A percentile compares a stretch with the other conserved stretches of the same genome.
phyloP scores from a whole-genome alignment of 2,797 vertebrate species.

The Tenualosa ilisha region DNA sequence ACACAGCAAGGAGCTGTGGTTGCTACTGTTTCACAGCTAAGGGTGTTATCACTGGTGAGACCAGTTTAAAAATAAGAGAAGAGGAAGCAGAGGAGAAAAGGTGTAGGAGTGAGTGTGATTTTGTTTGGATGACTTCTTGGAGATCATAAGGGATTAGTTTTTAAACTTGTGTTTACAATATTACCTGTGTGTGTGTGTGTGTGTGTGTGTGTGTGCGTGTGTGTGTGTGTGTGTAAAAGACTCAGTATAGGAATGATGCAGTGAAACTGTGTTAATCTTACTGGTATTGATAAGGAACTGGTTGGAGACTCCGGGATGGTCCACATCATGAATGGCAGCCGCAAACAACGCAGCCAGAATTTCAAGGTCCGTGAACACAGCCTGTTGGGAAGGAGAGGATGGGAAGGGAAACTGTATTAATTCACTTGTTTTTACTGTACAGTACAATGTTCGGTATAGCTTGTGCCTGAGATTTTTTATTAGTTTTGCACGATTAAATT shows the following conservation, averaged over 20 bases:
- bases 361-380: conserved; percentile 92
- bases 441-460: too few species aligned
- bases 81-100: too few species aligned
- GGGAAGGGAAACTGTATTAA: too few species aligned
- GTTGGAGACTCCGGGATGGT: conserved; percentile 94
- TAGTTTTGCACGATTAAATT: too few species aligned
- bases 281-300: conserved; percentile 96
- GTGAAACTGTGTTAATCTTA: conserved; percentile 64
- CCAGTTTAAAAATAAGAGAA: too few species aligned
- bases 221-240: background rate
- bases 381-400: conserved; percentile 64
- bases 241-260: background rate
- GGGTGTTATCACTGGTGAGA: background rate
- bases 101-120: background rate
- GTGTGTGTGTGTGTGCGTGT: background rate
- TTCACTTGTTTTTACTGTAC: too few species aligned
- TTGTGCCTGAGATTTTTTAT: too few species aligned
- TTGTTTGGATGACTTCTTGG: background rate
- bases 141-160: background rate
- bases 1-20: background rate
- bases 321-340: conserved; percentile 92
- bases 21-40: background rate
- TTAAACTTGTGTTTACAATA: too few species aligned
- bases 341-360: conserved; percentile 90
- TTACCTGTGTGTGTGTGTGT: too few species aligned